Base-by-base conservation (phyloP, 53 echinoderm and acorn worm genomes). In the Mesocentrotus franciscanus region DNA sequence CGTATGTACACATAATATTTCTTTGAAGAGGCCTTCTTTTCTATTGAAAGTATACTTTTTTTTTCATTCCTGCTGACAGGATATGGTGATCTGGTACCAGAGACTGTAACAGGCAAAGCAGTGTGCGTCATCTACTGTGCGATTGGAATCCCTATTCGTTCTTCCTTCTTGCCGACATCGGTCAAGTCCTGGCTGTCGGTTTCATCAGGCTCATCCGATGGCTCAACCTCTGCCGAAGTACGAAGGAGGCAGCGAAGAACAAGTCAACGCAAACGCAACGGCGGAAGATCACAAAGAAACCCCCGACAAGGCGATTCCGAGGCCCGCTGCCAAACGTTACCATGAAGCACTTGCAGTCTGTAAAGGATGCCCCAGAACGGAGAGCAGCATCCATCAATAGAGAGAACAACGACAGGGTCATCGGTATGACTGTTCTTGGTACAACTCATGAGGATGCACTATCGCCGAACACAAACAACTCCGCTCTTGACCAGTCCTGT, bases 31-130 rank as follows among this genome's bases (percentile, higher is more conserved):
- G 6, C 5, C 49, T 49, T 49, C 49, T 49, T 49, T 49, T 49
- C 49, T 49, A 49, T 49, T 49, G 6, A 49, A 49, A 49, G 49
- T 49, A 49, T 49, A 4, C 6, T 6, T 78, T 78, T 13, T 81
- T 81, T 17, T 81, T 81, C 36, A 81, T 81, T 81, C 27, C 2
- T 13, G n/a, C 87, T 1, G 71, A 60, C 83, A 98, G 97, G 98
- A 30, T 98, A 98, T 78, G 98, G 98, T 36, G 98, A 98, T 79
- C 90, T 98, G 10, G 97, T 96, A 2, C 98, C 98, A 30, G 96
- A 94, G 74, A 98, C 98, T 5, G 26, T 27, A 0, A 34, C 36
- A 0, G 98, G 98, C 61, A 89, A 96, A 32, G 81, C 90, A 10
- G 95, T 98, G 90, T 95, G 96, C 71, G 96, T 97, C 9, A 34